Conservation (phyloP, 2,113 vertebrate species). For the Corvus cornix region DNA sequence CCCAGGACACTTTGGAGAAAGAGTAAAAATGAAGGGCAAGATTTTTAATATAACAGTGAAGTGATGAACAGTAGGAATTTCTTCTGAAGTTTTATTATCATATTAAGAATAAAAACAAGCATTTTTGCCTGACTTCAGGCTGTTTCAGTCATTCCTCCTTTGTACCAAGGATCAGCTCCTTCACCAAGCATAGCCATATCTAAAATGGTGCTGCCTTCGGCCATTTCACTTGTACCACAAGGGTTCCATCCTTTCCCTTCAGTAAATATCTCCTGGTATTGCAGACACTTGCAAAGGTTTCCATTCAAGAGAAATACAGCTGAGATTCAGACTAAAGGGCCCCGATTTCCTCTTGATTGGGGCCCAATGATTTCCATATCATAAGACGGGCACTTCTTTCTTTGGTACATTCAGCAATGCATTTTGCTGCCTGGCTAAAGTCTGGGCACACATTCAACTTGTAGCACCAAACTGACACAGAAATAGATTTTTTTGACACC, state of each 20-base stretch:
- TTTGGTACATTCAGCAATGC: not conserved
- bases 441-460: not conserved
- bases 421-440: not conserved
- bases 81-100: not conserved
- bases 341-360: not conserved
- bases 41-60: not conserved
- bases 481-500: not conserved
- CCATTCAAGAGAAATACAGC: not conserved
- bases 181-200: not conserved
- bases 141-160: not conserved
- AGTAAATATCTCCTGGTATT: not conserved
- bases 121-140: not conserved
- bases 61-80: not conserved
- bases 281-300: not conserved
- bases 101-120: not conserved
- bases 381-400: not conserved
- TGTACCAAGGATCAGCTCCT: not conserved
- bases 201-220: not conserved
- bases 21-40: not conserved
- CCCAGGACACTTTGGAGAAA: not conserved
- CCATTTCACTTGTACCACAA: not conserved
- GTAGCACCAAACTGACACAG: not conserved
- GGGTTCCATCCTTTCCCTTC: not conserved
- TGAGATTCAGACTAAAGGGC: not conserved
- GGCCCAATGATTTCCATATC: not conserved